A percentile compares a stretch with the other conserved stretches of the same genome.
phyloP scores from a whole-genome alignment of 2,888 invertebrate genomes.

The Morinoia aosen region DNA sequence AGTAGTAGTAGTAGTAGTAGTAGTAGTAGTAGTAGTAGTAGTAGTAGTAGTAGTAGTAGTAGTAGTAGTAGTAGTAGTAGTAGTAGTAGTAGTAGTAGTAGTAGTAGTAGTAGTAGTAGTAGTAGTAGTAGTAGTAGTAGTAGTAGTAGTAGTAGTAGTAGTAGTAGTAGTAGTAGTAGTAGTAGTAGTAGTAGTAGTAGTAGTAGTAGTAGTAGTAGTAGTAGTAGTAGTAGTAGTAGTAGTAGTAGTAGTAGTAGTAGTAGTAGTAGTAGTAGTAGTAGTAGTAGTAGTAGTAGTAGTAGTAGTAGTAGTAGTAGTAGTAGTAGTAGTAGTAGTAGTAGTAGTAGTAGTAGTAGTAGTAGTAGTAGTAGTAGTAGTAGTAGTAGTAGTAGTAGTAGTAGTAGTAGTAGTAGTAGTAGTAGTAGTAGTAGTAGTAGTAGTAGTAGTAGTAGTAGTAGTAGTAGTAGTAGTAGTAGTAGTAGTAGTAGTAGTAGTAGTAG shows the following conservation, averaged over 20 bases:
- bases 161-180: constrained; percentile 55
- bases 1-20: constrained; percentile 53
- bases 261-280: constrained; percentile 54
- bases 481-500: constrained; percentile 43
- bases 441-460: constrained; percentile 55
- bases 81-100: constrained; percentile 28
- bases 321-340: constrained; percentile 55
- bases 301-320: constrained; percentile 55
- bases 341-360: constrained; percentile 52
- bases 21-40: constrained; percentile 42
- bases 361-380: constrained; percentile 21
- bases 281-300: constrained; percentile 54
- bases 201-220: constrained; percentile 54
- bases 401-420: constrained; percentile 53
- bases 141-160: constrained; percentile 55
- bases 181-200: constrained; percentile 55
- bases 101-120: constrained; percentile 35
- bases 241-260: constrained; percentile 49
- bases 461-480: constrained; percentile 55
- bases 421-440: constrained; percentile 55
- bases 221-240: constrained; percentile 23
- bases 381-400: constrained; percentile 53
- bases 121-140: constrained; percentile 54
- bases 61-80: constrained; percentile 55
- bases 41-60: constrained; percentile 55